phyloP scores from a whole-genome alignment of 1,140 invertebrate genomes.

The Drosophila kepulauana region DNA sequence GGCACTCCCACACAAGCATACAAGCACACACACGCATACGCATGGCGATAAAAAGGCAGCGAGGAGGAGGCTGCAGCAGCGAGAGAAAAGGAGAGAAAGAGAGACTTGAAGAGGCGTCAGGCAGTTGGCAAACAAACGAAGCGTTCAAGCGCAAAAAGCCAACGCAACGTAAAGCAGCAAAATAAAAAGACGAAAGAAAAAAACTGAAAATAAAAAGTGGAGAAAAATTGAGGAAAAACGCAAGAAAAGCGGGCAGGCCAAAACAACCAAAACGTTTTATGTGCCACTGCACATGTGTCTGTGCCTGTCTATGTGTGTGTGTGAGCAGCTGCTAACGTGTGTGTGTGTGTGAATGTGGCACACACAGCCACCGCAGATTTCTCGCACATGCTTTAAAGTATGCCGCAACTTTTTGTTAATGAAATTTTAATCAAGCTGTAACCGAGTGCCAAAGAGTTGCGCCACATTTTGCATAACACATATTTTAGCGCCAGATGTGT shows the following conservation, averaged over 20 bases:
- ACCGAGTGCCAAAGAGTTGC: conserved; percentile 58
- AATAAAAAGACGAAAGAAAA: not conserved
- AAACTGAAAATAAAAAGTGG: conserved; percentile 22
- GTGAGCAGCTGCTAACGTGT: conserved; percentile 23
- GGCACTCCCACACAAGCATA: conserved; percentile 46
- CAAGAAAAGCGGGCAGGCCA: conserved; percentile 45
- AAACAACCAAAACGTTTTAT: conserved; percentile 78
- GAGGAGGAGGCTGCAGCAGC: not conserved
- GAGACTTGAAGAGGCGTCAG: conserved; percentile 53
- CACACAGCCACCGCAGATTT: conserved; percentile 67
- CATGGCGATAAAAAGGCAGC: conserved; percentile 24
- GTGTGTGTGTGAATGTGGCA: conserved; percentile 32
- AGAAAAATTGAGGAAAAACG: conserved; percentile 40
- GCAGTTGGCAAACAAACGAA: conserved; percentile 82
- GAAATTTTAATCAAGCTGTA: conserved; percentile 82
- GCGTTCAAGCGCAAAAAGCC: conserved; percentile 81
- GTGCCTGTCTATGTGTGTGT: conserved; percentile 24
- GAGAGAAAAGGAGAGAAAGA: not conserved
- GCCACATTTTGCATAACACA: conserved; percentile 44
- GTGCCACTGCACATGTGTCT: conserved; percentile 48
- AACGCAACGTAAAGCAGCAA: conserved; percentile 28
- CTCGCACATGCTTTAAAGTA: conserved; percentile 73
- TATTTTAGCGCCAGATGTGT: conserved; percentile 51
- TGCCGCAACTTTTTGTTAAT: conserved; percentile 82
- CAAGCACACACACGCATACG: not conserved